phyloP scores from a whole-genome alignment of 2,113 vertebrate species.

The Gobius niger region DNA sequence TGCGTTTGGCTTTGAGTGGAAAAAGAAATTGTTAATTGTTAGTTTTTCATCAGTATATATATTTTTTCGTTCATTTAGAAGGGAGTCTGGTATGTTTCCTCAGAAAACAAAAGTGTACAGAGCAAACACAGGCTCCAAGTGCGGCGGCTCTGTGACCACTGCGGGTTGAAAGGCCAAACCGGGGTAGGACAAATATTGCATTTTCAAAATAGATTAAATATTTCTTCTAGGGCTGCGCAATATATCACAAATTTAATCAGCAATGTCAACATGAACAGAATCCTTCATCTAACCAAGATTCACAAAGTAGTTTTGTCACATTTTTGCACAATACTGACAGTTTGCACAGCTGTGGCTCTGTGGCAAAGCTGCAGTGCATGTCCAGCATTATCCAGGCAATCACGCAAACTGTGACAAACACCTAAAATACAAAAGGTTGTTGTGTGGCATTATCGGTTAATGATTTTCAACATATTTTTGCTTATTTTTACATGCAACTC shows the following conservation, averaged over 20 bases:
- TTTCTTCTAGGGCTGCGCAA: background rate
- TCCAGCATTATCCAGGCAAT: no score
- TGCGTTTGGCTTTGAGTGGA: background rate
- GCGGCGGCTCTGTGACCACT: background rate
- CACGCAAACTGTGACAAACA: no score
- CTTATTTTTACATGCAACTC: no score
- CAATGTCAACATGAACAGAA: background rate
- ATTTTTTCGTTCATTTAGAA: constrained; percentile 8
- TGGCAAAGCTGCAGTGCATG: background rate
- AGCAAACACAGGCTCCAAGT: constrained; percentile 5
- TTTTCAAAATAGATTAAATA: background rate
- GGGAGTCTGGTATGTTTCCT: constrained; percentile 11
- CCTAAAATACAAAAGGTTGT: no score
- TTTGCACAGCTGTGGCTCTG: background rate
- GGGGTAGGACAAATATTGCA: background rate
- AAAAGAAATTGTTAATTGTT: background rate
- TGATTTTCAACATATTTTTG: no score
- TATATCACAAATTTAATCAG: background rate
- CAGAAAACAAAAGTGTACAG: constrained; percentile 5
- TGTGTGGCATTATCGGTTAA: no score
- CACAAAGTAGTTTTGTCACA: no score
- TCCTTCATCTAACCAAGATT: no score
- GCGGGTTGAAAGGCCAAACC: constrained; percentile 7
- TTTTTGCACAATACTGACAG: background rate
- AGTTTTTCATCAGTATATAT: constrained; percentile 3